Conservation (phyloP, 2,888 invertebrate genomes). For the Acanthopleura granulata region DNA sequence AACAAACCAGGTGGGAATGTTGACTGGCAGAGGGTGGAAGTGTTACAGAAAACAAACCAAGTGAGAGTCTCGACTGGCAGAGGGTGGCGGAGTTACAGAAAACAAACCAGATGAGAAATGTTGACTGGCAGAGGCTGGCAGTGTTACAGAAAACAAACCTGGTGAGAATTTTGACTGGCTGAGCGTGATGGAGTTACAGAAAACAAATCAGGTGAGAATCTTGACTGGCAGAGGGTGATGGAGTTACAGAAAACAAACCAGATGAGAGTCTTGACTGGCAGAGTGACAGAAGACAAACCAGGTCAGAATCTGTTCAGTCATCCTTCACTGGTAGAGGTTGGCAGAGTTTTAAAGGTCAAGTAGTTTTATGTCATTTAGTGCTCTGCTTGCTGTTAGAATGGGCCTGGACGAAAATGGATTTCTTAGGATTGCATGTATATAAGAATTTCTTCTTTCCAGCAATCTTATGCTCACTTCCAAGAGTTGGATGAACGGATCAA, state of each 20-base stretch:
- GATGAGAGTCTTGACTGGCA: conserved; percentile 84
- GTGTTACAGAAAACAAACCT: conserved; percentile 81
- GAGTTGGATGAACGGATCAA: conserved; percentile 96
- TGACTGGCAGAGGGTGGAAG: conserved; percentile 83
- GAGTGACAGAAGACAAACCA: conserved; percentile 81
- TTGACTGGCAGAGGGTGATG: too few species aligned
- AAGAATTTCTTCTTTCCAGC: conserved; percentile 71
- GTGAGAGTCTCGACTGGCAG: too few species aligned
- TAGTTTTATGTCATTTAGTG: not conserved
- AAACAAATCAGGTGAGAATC: too few species aligned
- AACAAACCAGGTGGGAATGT: conserved; percentile 77
- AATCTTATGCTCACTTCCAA: conserved; percentile 88
- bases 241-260: conserved; percentile 82
- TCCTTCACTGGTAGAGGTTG: too few species aligned
- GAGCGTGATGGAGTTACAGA: too few species aligned
- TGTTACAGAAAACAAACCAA: conserved; percentile 80
- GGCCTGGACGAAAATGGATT: not conserved
- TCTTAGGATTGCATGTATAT: not conserved
- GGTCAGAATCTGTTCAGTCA: conserved; percentile 70
- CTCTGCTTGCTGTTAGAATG: not conserved
- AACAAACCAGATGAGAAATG: conserved; percentile 83
- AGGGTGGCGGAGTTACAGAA: conserved; percentile 78
- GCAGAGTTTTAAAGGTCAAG: too few species aligned
- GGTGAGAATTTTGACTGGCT: conserved; percentile 78
- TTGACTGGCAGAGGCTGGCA: conserved; percentile 84